Base-by-base conservation (phyloP, 2,888 invertebrate genomes). In the Polymixis flavicincta region DNA sequence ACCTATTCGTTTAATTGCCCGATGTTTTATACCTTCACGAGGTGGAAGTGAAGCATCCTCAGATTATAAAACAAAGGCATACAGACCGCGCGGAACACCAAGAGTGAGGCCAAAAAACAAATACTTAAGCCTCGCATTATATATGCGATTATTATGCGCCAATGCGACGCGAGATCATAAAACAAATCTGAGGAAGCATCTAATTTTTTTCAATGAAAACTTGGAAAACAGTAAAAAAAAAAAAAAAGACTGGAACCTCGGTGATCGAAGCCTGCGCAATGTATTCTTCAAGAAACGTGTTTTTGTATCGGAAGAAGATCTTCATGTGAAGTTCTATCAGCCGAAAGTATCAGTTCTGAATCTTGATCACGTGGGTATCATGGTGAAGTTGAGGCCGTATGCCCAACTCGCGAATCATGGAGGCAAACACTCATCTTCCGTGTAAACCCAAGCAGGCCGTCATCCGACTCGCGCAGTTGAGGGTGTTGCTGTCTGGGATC, bases 21-120 rank as follows among this genome's bases (percentile, higher is more conserved):
- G 79, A 78, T 50, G 60, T 78, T 22, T 22, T 78, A 2, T 78
- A 68, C 11, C 42, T 78, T 17, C 78, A 78, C 50, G 78, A 78
- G 37, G 59, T 79, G 11, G 76, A 76, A 54, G 13, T 22, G 2
- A 25, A 52, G 17, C n/a, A n/a, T n/a, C n/a, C n/a, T n/a, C n/a
- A n/a, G n/a, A n/a, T n/a, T n/a, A n/a, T n/a, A n/a, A n/a, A n/a
- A n/a, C n/a, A n/a, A n/a, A n/a, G n/a, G n/a, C n/a, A n/a, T n/a
- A n/a, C n/a, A n/a, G n/a, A n/a, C n/a, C n/a, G n/a, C n/a, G n/a
- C n/a, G n/a, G n/a, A n/a, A n/a, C n/a, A n/a, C n/a, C n/a, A n/a
- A n/a, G n/a, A n/a, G n/a, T n/a, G n/a, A n/a, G n/a, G n/a, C n/a
- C n/a, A n/a, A n/a, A n/a, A n/a, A n/a, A n/a, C n/a, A n/a, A n/a